A percentile compares a stretch with the other conserved stretches of the same genome.
phyloP scores from a whole-genome alignment of 2,888 invertebrate species.

The Sphaerophoria rueppellii region DNA sequence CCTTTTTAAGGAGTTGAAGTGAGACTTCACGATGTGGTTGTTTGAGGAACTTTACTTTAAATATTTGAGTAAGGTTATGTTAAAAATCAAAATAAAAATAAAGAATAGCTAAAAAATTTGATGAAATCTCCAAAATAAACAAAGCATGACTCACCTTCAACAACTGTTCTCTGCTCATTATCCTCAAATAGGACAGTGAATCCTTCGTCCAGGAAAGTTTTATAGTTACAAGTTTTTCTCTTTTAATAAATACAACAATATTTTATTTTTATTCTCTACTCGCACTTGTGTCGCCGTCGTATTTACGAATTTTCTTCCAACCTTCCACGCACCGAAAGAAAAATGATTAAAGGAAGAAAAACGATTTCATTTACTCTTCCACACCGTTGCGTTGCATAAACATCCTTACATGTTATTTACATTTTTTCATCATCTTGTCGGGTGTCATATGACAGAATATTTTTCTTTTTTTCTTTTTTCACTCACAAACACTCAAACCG shows the following conservation, averaged over 20 bases:
- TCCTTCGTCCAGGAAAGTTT: not conserved
- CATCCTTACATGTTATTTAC: constrained; percentile 48
- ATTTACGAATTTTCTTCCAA: not conserved
- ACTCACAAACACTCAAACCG: constrained; percentile 26
- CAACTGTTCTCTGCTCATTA: constrained; percentile 44
- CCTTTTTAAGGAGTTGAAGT: not conserved
- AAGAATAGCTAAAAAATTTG: no score
- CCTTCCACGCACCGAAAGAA: constrained; percentile 7
- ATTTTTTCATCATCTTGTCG: constrained; percentile 18
- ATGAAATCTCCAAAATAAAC: no score
- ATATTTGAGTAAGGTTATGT: not conserved
- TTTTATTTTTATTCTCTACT: constrained; percentile 6
- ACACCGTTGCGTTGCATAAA: constrained; percentile 54
- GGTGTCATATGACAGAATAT: constrained; percentile 31
- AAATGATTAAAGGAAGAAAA: not conserved
- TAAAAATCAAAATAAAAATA: no score
- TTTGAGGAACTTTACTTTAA: not conserved
- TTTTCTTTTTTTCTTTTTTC: not conserved
- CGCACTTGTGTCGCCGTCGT: not conserved
- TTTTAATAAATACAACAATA: not conserved
- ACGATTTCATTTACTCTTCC: constrained; percentile 61
- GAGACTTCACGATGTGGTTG: not conserved
- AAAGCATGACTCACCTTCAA: constrained; percentile 47
- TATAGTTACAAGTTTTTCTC: not conserved
- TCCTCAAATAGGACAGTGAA: constrained; percentile 11